These are phyloP conservation scores for Castor canadensis DNA, from an alignment of 2,113 vertebrate genomes.

Conservation along the genomic window DNA sequence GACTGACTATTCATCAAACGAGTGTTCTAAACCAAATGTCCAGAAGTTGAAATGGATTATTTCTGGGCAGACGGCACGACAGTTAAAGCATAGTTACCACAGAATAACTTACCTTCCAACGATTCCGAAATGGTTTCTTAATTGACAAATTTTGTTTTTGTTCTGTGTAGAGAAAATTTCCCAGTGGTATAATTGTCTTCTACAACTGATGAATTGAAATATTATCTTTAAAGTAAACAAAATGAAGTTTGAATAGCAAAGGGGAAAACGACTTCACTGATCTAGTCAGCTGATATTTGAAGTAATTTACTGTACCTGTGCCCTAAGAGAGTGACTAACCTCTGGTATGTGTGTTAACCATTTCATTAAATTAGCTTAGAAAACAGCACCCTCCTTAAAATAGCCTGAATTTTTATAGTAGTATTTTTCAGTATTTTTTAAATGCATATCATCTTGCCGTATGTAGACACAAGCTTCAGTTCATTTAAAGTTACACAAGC, in stretches of 20 bases:
- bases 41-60: slow-evolving; percentile 97
- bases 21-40: slow-evolving; percentile 91
- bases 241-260: background rate
- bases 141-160: slow-evolving; percentile 64
- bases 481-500: slow-evolving; percentile 24
- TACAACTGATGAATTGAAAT: slow-evolving; percentile 4
- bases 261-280: background rate
- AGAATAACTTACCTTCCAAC: slow-evolving; percentile 96
- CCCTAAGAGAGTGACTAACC: background rate
- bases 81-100: slow-evolving; percentile 96
- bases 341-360: background rate
- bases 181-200: background rate
- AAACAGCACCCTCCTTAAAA: background rate
- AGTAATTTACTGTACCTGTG: background rate
- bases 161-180: background rate
- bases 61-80: slow-evolving; percentile 94
- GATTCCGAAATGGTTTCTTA: slow-evolving; percentile 91
- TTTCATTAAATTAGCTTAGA: background rate
- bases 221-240: slow-evolving; percentile 29
- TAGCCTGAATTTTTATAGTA: background rate
- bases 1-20: slow-evolving; percentile 92
- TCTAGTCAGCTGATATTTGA: background rate
- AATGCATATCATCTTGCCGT: background rate
- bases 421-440: background rate
- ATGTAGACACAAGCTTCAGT: background rate